These are phyloP conservation scores for Liodrosophila aerea DNA, from an alignment of 2,888 invertebrate genomes.

Conservation along the genomic window DNA sequence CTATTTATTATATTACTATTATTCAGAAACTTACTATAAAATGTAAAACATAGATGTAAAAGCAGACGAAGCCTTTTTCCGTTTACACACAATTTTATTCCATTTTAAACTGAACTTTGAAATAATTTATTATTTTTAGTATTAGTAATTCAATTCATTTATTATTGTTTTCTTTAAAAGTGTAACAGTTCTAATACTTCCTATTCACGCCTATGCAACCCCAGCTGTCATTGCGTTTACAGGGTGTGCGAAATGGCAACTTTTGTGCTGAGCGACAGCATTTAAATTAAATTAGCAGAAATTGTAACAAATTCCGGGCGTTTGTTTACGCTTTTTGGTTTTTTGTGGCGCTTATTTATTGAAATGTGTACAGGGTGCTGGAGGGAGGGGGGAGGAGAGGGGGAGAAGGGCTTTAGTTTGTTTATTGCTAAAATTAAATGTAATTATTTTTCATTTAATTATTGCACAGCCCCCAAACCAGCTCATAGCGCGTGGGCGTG, in stretches of 20 bases:
- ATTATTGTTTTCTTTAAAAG: too few relatives aligned
- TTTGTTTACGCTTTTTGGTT: slow-evolving; percentile 7
- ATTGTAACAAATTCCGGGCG: slow-evolving; percentile 53
- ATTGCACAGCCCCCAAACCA: slow-evolving; percentile 13
- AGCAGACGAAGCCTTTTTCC: too few relatives aligned
- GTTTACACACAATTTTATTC: too few relatives aligned
- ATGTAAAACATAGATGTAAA: too few relatives aligned
- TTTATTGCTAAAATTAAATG: slow-evolving; percentile 39
- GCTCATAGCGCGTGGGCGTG: slow-evolving; percentile 5
- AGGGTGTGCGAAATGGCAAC: not conserved
- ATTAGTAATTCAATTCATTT: too few relatives aligned
- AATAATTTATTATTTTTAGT: too few relatives aligned
- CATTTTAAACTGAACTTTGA: too few relatives aligned
- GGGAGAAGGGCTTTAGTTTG: slow-evolving; percentile 20
- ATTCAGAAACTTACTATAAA: too few relatives aligned
- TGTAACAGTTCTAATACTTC: too few relatives aligned
- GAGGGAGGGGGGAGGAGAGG: too few relatives aligned
- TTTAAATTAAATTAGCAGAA: slow-evolving; percentile 70
- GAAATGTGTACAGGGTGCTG: slow-evolving; percentile 36
- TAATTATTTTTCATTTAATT: slow-evolving; percentile 43
- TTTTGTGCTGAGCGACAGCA: slow-evolving; percentile 37
- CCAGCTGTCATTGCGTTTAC: not conserved
- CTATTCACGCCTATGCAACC: too few relatives aligned
- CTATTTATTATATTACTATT: too few relatives aligned
- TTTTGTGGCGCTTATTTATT: slow-evolving; percentile 42